These are phyloP conservation scores for Drosophila picticornis DNA, from an alignment of 2,888 invertebrate species.

Conservation along the genomic window DNA sequence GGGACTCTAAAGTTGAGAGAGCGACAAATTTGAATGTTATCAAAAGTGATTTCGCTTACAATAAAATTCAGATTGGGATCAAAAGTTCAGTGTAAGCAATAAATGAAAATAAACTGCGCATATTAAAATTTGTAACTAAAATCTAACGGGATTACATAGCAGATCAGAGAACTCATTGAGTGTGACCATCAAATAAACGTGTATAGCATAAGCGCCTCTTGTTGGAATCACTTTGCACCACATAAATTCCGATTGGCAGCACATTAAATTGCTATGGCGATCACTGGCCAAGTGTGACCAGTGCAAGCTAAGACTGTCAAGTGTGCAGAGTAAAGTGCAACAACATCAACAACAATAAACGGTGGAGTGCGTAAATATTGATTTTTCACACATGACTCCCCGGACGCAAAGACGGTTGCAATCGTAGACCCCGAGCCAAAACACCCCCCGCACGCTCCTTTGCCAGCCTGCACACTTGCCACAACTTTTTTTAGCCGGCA, in stretches of 20 bases:
- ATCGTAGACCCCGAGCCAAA: constrained; percentile 11
- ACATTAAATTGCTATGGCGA: constrained; percentile 3
- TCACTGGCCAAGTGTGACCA: constrained; percentile 34
- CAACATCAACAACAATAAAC: constrained; percentile 32
- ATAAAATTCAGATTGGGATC: not conserved
- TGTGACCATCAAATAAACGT: not conserved
- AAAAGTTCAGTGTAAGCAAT: not conserved
- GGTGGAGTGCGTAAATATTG: constrained; percentile 78
- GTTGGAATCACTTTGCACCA: not conserved
- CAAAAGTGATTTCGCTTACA: not conserved
- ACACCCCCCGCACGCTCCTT: not conserved
- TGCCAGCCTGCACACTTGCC: constrained; percentile 25
- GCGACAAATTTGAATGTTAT: not conserved
- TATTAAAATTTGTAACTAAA: not conserved
- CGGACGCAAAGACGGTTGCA: constrained; percentile 26
- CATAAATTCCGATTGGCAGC: constrained; percentile 27
- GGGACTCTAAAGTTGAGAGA: not conserved
- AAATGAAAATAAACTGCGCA: not conserved
- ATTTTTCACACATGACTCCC: constrained; percentile 79
- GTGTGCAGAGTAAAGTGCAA: constrained; percentile 8
- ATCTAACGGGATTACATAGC: not conserved
- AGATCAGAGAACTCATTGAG: not conserved
- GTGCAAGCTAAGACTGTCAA: constrained; percentile 1
- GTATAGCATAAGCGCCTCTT: not conserved
- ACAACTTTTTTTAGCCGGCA: constrained; percentile 37